A percentile compares a stretch with the other conserved stretches of the same genome.
Conservation (phyloP, 2,888 invertebrate genomes). For the Thereva nobilitata region DNA sequence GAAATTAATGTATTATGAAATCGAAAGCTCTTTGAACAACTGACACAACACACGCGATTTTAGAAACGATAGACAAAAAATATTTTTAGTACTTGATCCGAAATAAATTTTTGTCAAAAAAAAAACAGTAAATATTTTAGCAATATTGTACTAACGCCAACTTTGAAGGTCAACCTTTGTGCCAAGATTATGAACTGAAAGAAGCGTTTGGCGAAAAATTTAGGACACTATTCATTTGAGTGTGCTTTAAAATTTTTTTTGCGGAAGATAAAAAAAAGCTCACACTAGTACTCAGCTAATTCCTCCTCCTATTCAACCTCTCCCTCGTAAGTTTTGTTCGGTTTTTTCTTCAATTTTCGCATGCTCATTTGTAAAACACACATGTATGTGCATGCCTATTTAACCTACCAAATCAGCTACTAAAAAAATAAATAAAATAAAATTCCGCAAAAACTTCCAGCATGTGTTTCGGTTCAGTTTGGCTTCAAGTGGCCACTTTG, state of each 20-base stretch:
- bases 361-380: constrained; percentile 34
- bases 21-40: too few species aligned
- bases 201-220: constrained; percentile 38
- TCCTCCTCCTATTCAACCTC: constrained; percentile 17
- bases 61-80: too few species aligned
- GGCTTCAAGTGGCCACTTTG: too few species aligned
- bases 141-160: constrained; percentile 20
- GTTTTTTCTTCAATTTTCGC: constrained; percentile 24
- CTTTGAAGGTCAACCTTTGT: constrained; percentile 40
- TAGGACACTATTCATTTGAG: constrained; percentile 38
- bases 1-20: too few species aligned
- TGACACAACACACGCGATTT: too few species aligned
- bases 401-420: too few species aligned
- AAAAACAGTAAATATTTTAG: constrained; percentile 11
- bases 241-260: constrained; percentile 35
- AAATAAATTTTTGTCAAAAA: background rate
- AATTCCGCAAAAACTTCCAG: too few species aligned
- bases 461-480: too few species aligned
- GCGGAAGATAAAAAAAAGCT: constrained; percentile 40
- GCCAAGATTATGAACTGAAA: constrained; percentile 35
- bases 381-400: constrained; percentile 7
- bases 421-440: too few species aligned
- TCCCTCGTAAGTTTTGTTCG: constrained; percentile 21
- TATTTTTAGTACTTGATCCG: too few species aligned
- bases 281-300: constrained; percentile 25